phyloP scores from a whole-genome alignment of 1,140 invertebrate genomes.

The Brachionus manjavacas region DNA sequence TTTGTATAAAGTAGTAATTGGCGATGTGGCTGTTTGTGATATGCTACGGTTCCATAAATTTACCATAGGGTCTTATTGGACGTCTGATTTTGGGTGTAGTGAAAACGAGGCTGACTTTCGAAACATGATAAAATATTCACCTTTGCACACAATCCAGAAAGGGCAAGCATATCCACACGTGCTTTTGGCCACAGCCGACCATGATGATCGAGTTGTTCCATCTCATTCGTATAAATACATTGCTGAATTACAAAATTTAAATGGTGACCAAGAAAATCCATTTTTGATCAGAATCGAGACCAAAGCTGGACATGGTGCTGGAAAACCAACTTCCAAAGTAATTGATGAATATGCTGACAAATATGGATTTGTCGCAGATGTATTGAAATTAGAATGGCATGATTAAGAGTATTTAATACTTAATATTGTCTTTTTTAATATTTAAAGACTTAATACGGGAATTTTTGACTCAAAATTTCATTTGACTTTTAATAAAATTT shows the following conservation, averaged over 20 bases:
- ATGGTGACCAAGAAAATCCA: slow-evolving; percentile 70
- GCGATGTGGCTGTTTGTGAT: slow-evolving; percentile 90
- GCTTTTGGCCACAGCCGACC: slow-evolving; percentile 86
- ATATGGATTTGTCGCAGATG: background rate
- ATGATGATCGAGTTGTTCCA: slow-evolving; percentile 93
- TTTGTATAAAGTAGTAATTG: slow-evolving; percentile 81
- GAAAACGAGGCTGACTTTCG: slow-evolving; percentile 82
- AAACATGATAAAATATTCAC: slow-evolving; percentile 81
- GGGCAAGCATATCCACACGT: slow-evolving; percentile 75
- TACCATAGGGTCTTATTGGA: slow-evolving; percentile 93
- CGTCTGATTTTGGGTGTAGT: slow-evolving; percentile 86
- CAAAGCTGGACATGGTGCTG: slow-evolving; percentile 89
- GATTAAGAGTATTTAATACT: background rate
- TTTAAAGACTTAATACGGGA: background rate
- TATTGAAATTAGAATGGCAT: slow-evolving; percentile 15
- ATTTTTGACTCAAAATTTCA: background rate
- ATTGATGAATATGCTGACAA: slow-evolving; percentile 25
- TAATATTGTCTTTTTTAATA: background rate
- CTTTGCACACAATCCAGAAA: slow-evolving; percentile 78
- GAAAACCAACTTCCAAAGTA: slow-evolving; percentile 72
- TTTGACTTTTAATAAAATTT: no score
- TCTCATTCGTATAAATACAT: slow-evolving; percentile 91
- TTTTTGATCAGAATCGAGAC: slow-evolving; percentile 82
- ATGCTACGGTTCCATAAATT: slow-evolving; percentile 97
- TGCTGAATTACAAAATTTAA: slow-evolving; percentile 76